Percentiles rank a stretch among this genome's conserved stretches.
phyloP scores from a whole-genome alignment of 2,113 vertebrate species.

The Pedetes capensis region DNA sequence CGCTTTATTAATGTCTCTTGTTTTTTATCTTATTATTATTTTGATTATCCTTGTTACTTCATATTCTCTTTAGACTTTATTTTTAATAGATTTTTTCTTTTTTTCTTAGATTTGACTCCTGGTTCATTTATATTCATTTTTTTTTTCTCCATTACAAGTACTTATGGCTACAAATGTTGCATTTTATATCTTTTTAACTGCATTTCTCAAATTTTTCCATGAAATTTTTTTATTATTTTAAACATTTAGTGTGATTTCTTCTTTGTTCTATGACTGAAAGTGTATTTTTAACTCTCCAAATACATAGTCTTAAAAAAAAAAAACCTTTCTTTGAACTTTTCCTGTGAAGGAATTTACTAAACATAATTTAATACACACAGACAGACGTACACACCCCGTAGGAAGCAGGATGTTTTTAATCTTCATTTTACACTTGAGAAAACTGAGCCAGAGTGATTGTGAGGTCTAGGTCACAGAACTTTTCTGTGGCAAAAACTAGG shows the following conservation, averaged over 20 bases:
- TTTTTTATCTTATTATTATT: background rate
- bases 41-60: background rate
- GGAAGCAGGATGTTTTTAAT: background rate
- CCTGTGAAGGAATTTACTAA: background rate
- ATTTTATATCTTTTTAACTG: background rate
- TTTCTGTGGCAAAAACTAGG: background rate
- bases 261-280: background rate
- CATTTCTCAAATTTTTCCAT: background rate
- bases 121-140: background rate
- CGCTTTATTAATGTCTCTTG: background rate
- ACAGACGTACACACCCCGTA: no score
- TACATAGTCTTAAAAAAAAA: background rate
- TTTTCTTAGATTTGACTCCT: background rate
- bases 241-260: background rate
- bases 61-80: background rate
- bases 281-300: conserved; percentile 7
- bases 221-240: background rate
- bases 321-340: no score
- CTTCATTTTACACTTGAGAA: background rate
- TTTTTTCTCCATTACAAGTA: background rate
- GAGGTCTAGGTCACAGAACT: background rate
- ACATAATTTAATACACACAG: background rate
- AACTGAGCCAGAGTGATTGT: no score
- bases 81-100: background rate
- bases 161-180: background rate